Base-by-base conservation (phyloP, 2,113 vertebrate genomes). In the Phylloscopus trochilus region DNA sequence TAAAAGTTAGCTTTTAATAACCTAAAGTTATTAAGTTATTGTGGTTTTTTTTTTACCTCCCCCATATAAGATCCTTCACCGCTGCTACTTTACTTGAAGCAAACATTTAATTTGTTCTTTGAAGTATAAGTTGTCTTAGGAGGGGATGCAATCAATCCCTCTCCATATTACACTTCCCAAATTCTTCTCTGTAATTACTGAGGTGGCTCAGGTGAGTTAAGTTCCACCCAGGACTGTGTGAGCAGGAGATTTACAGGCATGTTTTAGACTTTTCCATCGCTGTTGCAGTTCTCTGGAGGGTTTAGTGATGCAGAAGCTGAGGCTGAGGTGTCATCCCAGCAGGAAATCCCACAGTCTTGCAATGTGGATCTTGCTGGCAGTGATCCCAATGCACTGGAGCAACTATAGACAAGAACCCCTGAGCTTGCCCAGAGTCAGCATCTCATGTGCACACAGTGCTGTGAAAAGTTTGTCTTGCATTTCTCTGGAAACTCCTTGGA, bases 301-400 rank as follows among this genome's bases (percentile, higher is more conserved):
- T 98, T 98, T 98, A 97, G 91, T 69, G 88, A 76, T 64, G 93
- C 97, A 97, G 90, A 95, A 92, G 88, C 93, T 97, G 95, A 96
- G 96, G 77, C 88, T 82, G 95, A 26, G 79, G 82, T 97, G 94
- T 96, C 95, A 94, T 89, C 88, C 93, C 88, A 67, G 95, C 97
- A 97, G 98, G 98, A 98, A 98, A 98, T 98, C 97, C 94, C 15
- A 6, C 2, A 15, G 70, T 85, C 96, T 90, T 92, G 87, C 96
- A 93, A 75, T 84, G 95, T 10, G 14, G 93, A 68, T 92, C 88
- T 68, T 70, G 83, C 87, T 95, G 79, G 51, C 30, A 6, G 16
- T 75, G 96, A 72, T 87, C 73, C 90, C 67, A 62, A 97, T 91
- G 92, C 52, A 62, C 76, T 33, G 64, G 67, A 96, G 93, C 97